Percentiles rank a stretch among this genome's conserved stretches.
Conservation (phyloP, 2,797 vertebrate species). For the Oceanodroma leucorhoa region DNA sequence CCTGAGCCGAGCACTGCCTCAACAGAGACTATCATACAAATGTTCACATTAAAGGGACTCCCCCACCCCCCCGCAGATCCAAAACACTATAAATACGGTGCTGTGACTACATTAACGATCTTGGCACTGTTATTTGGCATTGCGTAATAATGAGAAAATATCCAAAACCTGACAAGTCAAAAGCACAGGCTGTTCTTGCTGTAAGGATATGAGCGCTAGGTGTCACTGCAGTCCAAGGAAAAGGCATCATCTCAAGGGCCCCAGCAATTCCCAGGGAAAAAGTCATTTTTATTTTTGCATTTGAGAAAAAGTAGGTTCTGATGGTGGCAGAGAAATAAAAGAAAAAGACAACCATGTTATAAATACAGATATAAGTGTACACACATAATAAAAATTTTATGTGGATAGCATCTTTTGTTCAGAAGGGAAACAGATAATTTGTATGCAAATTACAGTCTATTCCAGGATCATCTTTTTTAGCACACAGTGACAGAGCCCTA, state of each 20-base stretch:
- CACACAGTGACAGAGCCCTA: neutral
- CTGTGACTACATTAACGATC: neutral
- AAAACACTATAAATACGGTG: neutral
- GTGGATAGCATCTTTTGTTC: neutral
- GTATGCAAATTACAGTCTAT: neutral
- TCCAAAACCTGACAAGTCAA: neutral
- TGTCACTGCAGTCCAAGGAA: slow-evolving; percentile 39
- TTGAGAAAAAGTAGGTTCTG: neutral
- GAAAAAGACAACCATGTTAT: neutral
- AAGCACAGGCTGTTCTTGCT: neutral
- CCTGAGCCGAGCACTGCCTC: too few species aligned
- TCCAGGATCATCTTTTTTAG: neutral
- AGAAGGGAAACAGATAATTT: neutral
- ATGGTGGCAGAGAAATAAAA: neutral
- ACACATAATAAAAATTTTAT: neutral
- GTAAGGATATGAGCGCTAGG: neutral
- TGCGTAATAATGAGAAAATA: accelerated
- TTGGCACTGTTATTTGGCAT: neutral
- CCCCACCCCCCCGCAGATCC: accelerated
- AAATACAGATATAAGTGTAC: neutral
- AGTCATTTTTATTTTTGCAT: neutral
- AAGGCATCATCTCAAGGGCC: neutral
- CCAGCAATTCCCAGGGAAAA: neutral
- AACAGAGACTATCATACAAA: neutral
- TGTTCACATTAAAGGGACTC: neutral